Conservation (phyloP, 2,797 vertebrate genomes). For the Prionace glauca region DNA sequence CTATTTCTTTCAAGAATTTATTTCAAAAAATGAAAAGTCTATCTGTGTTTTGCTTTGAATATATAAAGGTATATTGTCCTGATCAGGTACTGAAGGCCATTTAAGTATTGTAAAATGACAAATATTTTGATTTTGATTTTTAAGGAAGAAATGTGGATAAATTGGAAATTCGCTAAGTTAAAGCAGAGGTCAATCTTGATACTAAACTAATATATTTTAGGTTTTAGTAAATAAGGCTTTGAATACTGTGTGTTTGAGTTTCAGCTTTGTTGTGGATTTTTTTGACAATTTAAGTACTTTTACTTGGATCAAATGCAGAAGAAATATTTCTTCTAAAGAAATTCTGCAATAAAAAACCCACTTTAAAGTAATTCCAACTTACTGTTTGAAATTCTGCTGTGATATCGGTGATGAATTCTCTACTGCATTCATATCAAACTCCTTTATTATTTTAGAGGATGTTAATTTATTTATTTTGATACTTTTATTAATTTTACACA, state of each 20-base stretch:
- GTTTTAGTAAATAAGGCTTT: background rate
- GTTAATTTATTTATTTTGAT: background rate
- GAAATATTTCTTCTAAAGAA: background rate
- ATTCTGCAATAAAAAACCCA: background rate
- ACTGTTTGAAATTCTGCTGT: background rate
- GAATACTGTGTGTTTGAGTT: background rate
- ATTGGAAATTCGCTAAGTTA: background rate
- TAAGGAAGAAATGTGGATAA: background rate
- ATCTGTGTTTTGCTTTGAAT: background rate
- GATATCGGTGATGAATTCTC: background rate
- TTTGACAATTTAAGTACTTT: background rate
- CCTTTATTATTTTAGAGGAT: background rate
- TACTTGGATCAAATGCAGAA: background rate
- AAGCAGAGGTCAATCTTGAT: background rate
- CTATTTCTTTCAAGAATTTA: background rate
- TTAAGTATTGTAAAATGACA: slow-evolving; percentile 43
- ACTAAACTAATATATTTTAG: background rate
- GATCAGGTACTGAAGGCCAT: slow-evolving; percentile 57
- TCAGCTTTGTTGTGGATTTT: background rate
- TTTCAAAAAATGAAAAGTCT: background rate
- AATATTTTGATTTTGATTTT: slow-evolving; percentile 22
- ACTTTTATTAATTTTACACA: background rate
- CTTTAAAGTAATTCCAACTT: background rate
- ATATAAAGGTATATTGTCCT: slow-evolving; percentile 64
- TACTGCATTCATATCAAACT: background rate